phyloP scores from a whole-genome alignment of 2,797 vertebrate species.

The Scolopax rusticola region DNA sequence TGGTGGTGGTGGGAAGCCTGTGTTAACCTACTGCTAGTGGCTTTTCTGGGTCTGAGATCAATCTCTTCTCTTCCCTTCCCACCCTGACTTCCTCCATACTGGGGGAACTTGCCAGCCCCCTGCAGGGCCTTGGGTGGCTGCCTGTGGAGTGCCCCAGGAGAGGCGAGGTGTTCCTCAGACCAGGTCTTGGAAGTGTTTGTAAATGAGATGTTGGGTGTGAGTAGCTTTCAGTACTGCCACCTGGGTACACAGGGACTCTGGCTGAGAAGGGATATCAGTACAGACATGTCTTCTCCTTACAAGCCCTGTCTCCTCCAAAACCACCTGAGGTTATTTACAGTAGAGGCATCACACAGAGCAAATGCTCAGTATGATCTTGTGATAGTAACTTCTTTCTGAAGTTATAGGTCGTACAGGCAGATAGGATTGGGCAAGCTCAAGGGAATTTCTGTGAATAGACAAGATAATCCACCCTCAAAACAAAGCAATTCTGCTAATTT shows the following conservation, averaged over 20 bases:
- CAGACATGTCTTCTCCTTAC: not conserved
- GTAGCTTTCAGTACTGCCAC: not conserved
- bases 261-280: not conserved
- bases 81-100: rapidly evolving
- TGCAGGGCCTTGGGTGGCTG: not conserved
- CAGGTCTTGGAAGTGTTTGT: not conserved
- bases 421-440: slow-evolving; percentile 55
- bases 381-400: slow-evolving; percentile 58
- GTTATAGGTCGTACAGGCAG: slow-evolving; percentile 39
- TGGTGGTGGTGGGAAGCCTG: not conserved
- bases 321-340: slow-evolving; percentile 37
- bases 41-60: not conserved
- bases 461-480: slow-evolving; percentile 49
- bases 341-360: slow-evolving; percentile 32
- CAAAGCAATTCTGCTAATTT: slow-evolving; percentile 53
- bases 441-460: not conserved
- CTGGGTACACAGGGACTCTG: not conserved
- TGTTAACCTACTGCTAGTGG: not conserved
- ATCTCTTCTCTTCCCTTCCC: not conserved
- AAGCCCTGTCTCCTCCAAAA: not conserved
- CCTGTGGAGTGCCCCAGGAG: not conserved
- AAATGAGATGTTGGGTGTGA: not conserved
- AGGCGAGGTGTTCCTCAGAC: not conserved
- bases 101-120: rapidly evolving
- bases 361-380: slow-evolving; percentile 39